These are phyloP conservation scores for Dasypogon diadema DNA, from an alignment of 2,888 invertebrate species.

Conservation along the genomic window DNA sequence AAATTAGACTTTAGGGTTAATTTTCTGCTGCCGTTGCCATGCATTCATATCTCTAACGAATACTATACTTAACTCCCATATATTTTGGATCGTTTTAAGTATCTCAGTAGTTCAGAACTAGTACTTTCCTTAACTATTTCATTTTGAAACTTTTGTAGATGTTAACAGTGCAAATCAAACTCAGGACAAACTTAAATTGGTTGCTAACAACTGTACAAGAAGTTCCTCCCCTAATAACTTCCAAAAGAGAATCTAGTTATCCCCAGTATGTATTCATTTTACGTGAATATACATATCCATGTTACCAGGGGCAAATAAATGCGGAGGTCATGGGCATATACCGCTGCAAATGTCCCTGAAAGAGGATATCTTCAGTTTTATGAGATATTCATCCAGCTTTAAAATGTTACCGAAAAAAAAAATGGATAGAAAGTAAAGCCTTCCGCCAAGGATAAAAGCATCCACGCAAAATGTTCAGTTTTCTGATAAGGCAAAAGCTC, in stretches of 20 bases:
- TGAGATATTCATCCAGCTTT: constrained; percentile 33
- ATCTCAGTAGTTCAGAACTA: neutral
- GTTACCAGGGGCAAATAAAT: constrained; percentile 13
- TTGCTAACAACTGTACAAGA: constrained; percentile 24
- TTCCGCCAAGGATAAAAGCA: constrained; percentile 22
- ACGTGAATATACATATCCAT: neutral
- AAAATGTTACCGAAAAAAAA: constrained; percentile 37
- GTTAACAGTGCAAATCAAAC: constrained; percentile 32
- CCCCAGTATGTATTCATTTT: neutral
- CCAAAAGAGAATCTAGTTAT: neutral
- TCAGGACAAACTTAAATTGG: constrained; percentile 20
- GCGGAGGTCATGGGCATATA: constrained; percentile 32
- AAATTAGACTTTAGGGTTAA: too few species aligned
- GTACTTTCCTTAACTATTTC: neutral
- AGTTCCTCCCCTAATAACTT: neutral
- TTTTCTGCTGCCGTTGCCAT: too few species aligned
- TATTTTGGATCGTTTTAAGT: too few species aligned
- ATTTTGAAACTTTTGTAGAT: neutral
- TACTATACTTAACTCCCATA: too few species aligned
- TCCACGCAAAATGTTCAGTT: constrained; percentile 27
- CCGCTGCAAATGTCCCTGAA: constrained; percentile 17
- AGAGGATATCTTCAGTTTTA: constrained; percentile 36
- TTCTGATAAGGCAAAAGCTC: constrained; percentile 30
- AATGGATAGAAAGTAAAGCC: constrained; percentile 22
- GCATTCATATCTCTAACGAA: too few species aligned